A percentile compares a stretch with the other conserved stretches of the same genome.
Evolutionary conservation across 2,113 vertebrate species (phyloP).

Genomic region (Bettongia penicillata): DNA sequence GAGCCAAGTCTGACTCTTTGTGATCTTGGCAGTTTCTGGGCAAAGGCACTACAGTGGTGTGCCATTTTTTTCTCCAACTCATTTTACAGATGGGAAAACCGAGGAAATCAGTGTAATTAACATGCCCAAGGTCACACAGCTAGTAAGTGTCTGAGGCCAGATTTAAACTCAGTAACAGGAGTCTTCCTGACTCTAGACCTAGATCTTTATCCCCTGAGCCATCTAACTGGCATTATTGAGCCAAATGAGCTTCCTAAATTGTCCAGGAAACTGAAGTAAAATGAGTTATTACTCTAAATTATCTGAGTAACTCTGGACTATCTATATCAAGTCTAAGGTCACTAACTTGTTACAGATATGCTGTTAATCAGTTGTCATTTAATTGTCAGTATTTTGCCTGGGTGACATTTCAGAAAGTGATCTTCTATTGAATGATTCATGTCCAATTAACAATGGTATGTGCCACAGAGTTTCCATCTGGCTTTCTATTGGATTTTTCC

Average conservation of each 20-base stretch:
- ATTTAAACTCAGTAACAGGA: neutral
- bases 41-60: neutral
- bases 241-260: neutral
- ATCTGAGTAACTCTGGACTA: neutral
- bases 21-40: neutral
- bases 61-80: neutral
- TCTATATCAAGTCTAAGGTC: neutral
- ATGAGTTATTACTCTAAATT: constrained; percentile 22
- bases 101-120: neutral
- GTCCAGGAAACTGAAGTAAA: neutral
- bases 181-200: neutral
- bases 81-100: neutral
- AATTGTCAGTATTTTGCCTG: neutral
- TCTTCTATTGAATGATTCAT: constrained; percentile 12
- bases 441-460: neutral
- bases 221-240: neutral
- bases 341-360: neutral
- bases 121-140: neutral
- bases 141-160: neutral
- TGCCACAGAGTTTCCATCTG: neutral
- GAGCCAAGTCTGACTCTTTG: no score
- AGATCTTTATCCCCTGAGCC: neutral
- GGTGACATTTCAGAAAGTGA: neutral
- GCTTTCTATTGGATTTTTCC: neutral
- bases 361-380: neutral